Conservation (phyloP, 2,888 invertebrate species). For the Noctua janthina region DNA sequence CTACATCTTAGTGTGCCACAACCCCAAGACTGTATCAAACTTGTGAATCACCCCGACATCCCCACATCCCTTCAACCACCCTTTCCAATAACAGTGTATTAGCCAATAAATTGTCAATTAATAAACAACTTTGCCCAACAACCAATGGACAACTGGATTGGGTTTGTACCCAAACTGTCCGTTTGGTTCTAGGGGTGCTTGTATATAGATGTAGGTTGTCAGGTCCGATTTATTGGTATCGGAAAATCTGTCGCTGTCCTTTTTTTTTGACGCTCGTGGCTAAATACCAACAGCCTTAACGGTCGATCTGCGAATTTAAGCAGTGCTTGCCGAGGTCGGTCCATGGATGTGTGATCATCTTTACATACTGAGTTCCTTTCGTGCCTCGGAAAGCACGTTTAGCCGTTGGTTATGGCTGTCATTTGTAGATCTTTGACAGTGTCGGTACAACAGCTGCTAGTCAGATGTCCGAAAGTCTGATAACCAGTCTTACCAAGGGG, state of each 20-base stretch:
- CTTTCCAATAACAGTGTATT: slow-evolving; percentile 63
- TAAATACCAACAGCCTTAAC: not conserved
- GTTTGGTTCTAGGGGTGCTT: slow-evolving; percentile 27
- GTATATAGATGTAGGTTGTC: not conserved
- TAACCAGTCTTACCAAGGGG: not conserved
- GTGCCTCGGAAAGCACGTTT: not conserved
- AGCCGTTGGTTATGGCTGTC: not conserved
- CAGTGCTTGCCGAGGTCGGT: not conserved
- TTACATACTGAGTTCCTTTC: not conserved
- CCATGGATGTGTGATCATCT: not conserved
- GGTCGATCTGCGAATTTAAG: not conserved
- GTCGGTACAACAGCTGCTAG: not conserved
- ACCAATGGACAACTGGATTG: slow-evolving; percentile 38
- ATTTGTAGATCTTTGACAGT: not conserved
- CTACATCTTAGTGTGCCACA: not conserved
- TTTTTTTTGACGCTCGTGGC: not conserved
- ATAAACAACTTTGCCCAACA: slow-evolving; percentile 64
- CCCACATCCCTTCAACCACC: slow-evolving; percentile 29
- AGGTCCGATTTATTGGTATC: not conserved
- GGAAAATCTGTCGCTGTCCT: not conserved
- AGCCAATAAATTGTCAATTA: slow-evolving; percentile 69
- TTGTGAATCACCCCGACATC: slow-evolving; percentile 11
- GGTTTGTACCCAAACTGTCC: slow-evolving; percentile 41
- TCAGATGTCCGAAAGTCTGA: not conserved
- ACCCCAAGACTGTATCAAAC: slow-evolving; percentile 10